Evolutionary conservation across 1,140 invertebrate genomes (phyloP).

Genomic region (Odontomachus brunneus): DNA sequence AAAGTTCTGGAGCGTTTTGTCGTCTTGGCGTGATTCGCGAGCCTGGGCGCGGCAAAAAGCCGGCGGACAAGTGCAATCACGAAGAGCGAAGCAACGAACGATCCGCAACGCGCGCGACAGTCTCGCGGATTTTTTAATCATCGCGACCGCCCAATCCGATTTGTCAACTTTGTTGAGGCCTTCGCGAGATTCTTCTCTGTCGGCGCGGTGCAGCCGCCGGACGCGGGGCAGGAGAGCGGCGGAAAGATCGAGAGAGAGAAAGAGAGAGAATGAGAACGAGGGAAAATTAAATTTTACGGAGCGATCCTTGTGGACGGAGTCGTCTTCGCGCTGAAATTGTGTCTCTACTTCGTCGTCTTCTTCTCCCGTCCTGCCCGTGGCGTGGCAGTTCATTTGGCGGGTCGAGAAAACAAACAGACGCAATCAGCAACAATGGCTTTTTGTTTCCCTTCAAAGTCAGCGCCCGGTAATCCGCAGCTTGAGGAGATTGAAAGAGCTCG

Average conservation of each 20-base stretch:
- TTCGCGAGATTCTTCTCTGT: conserved; percentile 17
- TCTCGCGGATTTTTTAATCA: conserved; percentile 33
- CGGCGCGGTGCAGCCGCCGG: background rate
- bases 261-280: background rate
- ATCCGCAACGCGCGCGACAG: background rate
- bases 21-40: background rate
- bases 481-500: conserved; percentile 57
- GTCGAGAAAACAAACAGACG: conserved; percentile 58
- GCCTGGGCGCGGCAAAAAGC: background rate
- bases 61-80: background rate
- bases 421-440: conserved; percentile 60
- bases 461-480: conserved; percentile 53
- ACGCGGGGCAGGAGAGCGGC: background rate
- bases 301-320: conserved; percentile 27
- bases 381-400: conserved; percentile 52
- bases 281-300: conserved; percentile 47
- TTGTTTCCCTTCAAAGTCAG: conserved; percentile 52
- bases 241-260: background rate
- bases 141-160: conserved; percentile 28
- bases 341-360: background rate
- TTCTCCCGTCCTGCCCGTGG: background rate
- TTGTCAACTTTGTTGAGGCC: conserved; percentile 50
- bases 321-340: conserved; percentile 46
- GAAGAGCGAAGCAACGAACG: background rate
- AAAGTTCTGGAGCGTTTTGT: background rate